These are phyloP conservation scores for Tachypleus tridentatus DNA, from an alignment of 1,140 invertebrate species.

Conservation along the genomic window DNA sequence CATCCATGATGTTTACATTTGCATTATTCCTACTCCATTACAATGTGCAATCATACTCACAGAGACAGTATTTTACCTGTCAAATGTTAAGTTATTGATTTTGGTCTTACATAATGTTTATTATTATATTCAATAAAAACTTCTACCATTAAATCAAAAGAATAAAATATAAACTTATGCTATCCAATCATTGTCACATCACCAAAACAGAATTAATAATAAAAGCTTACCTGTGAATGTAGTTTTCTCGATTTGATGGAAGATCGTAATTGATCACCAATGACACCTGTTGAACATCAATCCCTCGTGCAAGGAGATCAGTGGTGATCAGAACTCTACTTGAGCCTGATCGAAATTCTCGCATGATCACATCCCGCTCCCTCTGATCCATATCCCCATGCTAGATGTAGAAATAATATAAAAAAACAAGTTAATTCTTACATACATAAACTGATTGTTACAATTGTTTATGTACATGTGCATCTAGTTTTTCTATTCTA, in stretches of 20 bases:
- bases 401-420: constrained; percentile 33
- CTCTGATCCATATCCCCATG: constrained; percentile 99
- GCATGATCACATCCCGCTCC: constrained; percentile 71
- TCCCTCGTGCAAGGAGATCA: constrained; percentile 46
- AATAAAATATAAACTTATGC: no score
- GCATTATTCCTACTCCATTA: no score
- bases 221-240: constrained; percentile 43
- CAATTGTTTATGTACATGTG: not conserved
- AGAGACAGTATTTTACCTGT: no score
- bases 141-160: no score
- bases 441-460: not conserved
- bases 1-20: no score
- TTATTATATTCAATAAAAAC: no score
- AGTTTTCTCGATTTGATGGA: constrained; percentile 46
- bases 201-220: not conserved
- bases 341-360: constrained; percentile 47
- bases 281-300: constrained; percentile 50
- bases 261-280: constrained; percentile 50
- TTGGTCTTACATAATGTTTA: no score
- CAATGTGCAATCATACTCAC: no score
- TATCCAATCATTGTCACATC: not conserved
- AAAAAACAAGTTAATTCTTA: not conserved
- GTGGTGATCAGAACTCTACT: constrained; percentile 47
- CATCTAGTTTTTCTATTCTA: no score
- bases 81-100: no score